A percentile compares a stretch with the other conserved stretches of the same genome.
Evolutionary conservation across 30 jellyfish, hydroid and myxozoan species (phyloP).

Genomic region (Hydra vulgaris): DNA sequence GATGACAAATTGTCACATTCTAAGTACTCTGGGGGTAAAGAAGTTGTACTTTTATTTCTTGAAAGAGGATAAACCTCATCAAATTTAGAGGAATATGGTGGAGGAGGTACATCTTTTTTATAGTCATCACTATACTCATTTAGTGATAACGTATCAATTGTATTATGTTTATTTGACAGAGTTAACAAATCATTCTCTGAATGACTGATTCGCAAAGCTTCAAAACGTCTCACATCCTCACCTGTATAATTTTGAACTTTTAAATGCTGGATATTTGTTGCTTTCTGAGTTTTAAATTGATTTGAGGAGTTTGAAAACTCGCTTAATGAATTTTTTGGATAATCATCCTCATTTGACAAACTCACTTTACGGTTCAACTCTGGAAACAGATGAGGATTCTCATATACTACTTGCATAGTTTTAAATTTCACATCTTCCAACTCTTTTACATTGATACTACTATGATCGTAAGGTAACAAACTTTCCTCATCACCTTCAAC

Average conservation of each 20-base stretch:
- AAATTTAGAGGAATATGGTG: conserved; percentile 21
- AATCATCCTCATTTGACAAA: too few relatives aligned
- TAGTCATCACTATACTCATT: background rate
- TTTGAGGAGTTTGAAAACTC: background rate
- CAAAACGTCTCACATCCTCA: background rate
- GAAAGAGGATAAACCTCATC: background rate
- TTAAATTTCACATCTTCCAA: background rate
- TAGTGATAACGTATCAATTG: conserved; percentile 1
- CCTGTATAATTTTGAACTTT: background rate
- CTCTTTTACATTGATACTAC: background rate
- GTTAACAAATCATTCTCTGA: conserved; percentile 59
- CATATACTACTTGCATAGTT: background rate
- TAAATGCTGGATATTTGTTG: background rate
- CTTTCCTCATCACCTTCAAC: background rate
- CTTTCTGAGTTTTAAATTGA: background rate
- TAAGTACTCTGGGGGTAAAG: conserved; percentile 41
- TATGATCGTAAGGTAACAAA: background rate
- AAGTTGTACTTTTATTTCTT: conserved; percentile 4
- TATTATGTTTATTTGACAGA: background rate
- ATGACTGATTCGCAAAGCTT: conserved; percentile 46
- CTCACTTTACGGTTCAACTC: too few relatives aligned
- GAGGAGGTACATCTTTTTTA: conserved; percentile 28
- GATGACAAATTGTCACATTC: background rate
- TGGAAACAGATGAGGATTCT: background rate
- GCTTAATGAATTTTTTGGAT: background rate